phyloP scores from a whole-genome alignment of 1,140 invertebrate species.

The Uloborus diversus region DNA sequence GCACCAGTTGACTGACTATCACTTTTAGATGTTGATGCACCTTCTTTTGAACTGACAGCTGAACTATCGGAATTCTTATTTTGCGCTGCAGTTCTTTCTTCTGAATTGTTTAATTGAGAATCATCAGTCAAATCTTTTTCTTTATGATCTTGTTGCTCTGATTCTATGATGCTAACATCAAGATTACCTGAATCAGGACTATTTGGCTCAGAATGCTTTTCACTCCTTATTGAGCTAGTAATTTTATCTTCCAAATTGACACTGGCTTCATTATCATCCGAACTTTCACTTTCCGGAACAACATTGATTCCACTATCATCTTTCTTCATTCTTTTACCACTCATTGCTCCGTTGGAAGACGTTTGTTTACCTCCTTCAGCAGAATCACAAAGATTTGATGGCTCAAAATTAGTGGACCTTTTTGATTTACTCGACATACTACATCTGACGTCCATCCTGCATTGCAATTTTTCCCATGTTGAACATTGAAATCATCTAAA shows the following conservation, averaged over 20 bases:
- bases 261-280: constrained; percentile 60
- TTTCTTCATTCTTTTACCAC: constrained; percentile 61
- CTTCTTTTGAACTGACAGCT: not conserved
- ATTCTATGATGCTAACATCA: constrained; percentile 2
- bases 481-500: too few species aligned
- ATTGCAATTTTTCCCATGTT: too few species aligned
- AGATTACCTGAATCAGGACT: constrained; percentile 57
- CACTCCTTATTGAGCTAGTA: constrained; percentile 32
- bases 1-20: constrained; percentile 9
- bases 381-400: not conserved
- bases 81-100: too few species aligned
- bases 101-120: too few species aligned
- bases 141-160: not conserved
- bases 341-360: not conserved
- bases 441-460: constrained; percentile 24
- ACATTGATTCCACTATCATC: constrained; percentile 64
- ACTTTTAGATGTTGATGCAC: constrained; percentile 21
- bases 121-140: too few species aligned
- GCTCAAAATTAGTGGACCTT: constrained; percentile 8
- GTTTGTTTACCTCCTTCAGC: not conserved
- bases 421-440: not conserved
- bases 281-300: constrained; percentile 63
- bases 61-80: constrained; percentile 4
- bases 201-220: constrained; percentile 35
- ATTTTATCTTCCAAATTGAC: constrained; percentile 11